Evolutionary conservation across 2,888 invertebrate genomes (phyloP), one percentile per base, ranked within the genome.

Genomic region (Drosophila anceps): DNA sequence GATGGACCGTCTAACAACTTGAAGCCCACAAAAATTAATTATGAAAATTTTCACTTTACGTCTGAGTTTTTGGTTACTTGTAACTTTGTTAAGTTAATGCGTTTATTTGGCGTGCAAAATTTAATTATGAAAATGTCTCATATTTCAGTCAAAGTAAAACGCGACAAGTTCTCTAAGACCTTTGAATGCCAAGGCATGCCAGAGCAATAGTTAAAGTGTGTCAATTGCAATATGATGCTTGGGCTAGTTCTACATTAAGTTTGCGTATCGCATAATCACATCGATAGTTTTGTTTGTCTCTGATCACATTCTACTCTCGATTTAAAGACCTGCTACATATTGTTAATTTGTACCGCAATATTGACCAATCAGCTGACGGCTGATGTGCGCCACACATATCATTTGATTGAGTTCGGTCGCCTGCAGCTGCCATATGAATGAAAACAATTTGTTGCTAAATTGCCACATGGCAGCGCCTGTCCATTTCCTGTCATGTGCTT

Each of bases 381-480:
- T 61, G 33, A 31, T 61, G 66, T 76, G 67, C 15, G 33, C 71
- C 18, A 53, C 44, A 46, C 79, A 71, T 18, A 73, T 48, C 57
- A 63, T 51, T 71, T 71, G 84, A 79, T 82, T 69, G 67, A 74
- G 74, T 65, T 79, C 27, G 46, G 63, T 53, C 29, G 63, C 68
- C 77, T 83, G 83, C 72, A 66, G 71, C 80, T 88, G 88, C 76
- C 83, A 85, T 69, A 54, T 82, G 81, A 74, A 77, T 63, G 88
- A 77, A 85, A 80, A 77, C 86, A 85, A 86, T 84, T 86, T 86
- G 63, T 78, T 76, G 73, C 84, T 79, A 79, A 88, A 88, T 88
- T 84, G 89, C 73, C 48, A 72, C 72, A 72, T 80, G 85, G 72
- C 69, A 61, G 62, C 66, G 65, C 69, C 70, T 69, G 81, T 88